A percentile compares a stretch with the other conserved stretches of the same genome.
Evolutionary conservation across 2,888 invertebrate species (phyloP).

Genomic region (Hirtodrosophila cameraria): DNA sequence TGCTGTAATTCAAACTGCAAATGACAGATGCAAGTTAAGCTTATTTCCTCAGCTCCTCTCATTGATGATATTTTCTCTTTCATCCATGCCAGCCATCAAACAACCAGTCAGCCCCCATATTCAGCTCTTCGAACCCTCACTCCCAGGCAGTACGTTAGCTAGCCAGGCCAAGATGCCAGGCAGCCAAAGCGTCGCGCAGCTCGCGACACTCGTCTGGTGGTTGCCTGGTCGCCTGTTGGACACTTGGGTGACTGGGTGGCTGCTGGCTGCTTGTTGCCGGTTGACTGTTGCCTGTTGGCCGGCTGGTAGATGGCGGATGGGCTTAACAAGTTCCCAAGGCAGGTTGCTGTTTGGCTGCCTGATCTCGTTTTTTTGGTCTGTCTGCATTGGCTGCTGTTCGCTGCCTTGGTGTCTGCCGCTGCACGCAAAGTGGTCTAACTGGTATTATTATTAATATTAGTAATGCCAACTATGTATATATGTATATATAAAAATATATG

Average conservation of each 20-base stretch:
- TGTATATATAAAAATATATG: slow-evolving; percentile 3
- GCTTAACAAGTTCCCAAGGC: slow-evolving; percentile 53
- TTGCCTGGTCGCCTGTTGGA: slow-evolving; percentile 6
- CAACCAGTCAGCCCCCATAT: slow-evolving; percentile 8
- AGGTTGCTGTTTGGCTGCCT: slow-evolving; percentile 29
- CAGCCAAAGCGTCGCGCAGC: slow-evolving; percentile 29
- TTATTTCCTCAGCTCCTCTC: not conserved
- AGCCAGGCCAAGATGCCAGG: slow-evolving; percentile 25
- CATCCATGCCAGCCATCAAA: slow-evolving; percentile 41
- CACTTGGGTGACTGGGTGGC: slow-evolving; percentile 46
- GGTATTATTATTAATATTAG: slow-evolving; percentile 71
- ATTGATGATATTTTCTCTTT: slow-evolving; percentile 44
- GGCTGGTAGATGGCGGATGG: slow-evolving; percentile 21
- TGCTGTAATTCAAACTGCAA: not conserved
- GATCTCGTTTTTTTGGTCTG: slow-evolving; percentile 13
- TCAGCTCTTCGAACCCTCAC: too few relatives aligned
- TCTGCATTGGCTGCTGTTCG: slow-evolving; percentile 23
- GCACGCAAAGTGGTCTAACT: slow-evolving; percentile 74
- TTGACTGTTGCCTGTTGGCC: slow-evolving; percentile 10
- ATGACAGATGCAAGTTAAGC: not conserved
- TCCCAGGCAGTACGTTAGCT: too few relatives aligned
- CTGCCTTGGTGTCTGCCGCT: slow-evolving; percentile 70
- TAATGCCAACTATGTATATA: slow-evolving; percentile 38
- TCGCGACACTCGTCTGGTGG: slow-evolving; percentile 12
- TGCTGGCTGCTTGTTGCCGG: slow-evolving; percentile 1